Evolutionary conservation across 2,888 invertebrate genomes (phyloP), one percentile per base, ranked within the genome.

Genomic region (Drosophila niveifrons): DNA sequence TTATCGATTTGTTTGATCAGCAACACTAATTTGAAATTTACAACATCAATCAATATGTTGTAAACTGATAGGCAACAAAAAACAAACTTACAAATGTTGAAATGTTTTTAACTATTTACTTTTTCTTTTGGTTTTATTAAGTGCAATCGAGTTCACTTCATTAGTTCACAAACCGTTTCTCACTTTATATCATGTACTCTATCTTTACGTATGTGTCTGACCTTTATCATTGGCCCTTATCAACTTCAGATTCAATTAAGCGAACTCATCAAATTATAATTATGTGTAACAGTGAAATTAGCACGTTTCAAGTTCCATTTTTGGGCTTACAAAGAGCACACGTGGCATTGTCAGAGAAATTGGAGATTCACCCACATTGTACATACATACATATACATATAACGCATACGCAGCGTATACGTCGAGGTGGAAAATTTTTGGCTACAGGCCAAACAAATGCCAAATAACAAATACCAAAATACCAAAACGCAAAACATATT

Each of bases 401-500:
- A 61, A 69, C 55, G 69, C 47, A 75, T 65, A 72, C 68, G 58
- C 51, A 36, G 41, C 70, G 65, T 68, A 53, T 59, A 57, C 66
- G 63, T 55, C 59, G 48, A 46, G 41, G 36, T 58, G 29, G 13
- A 56, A 58, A 66, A 53, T 59, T 56, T 31, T 58, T 76, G 82
- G 82, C 80, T 65, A 39, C 44, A 62, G 65, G 71, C 82, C 84
- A 82, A 31, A n/a, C 29, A 55, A 74, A 78, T 71, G 66, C 56
- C 73, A 71, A 73, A 79, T 57, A 36, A n/a, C 61, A 39, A 76
- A 69, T 62, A 63, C 31, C 34, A 3, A 34, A 6, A 23, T 23
- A 23, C 23, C 48, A 47, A 39, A 75, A 78, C 76, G 50, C 56
- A 58, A 67, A 82, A 67, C 84, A 82, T 83, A 83, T 80, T 82